These are phyloP conservation scores for Porphyrio hochstetteri DNA, from an alignment of 2,113 vertebrate genomes.

Conservation along the genomic window DNA sequence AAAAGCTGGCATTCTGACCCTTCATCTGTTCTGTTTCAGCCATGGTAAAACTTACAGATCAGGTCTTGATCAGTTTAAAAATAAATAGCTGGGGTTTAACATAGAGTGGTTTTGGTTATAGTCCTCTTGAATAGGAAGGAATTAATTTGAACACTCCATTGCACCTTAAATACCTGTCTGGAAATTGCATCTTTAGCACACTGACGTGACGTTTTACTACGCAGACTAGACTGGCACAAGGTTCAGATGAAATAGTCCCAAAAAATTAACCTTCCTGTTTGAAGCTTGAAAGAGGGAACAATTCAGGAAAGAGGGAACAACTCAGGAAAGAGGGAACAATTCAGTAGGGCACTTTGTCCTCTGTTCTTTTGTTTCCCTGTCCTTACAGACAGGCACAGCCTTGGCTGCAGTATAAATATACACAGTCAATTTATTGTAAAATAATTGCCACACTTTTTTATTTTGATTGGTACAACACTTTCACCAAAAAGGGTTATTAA, in stretches of 20 bases:
- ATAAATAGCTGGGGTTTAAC: neutral
- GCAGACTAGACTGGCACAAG: neutral
- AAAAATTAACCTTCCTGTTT: neutral
- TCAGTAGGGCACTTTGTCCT: neutral
- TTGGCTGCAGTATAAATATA: conserved; percentile 7
- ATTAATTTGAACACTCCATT: neutral
- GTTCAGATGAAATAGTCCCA: neutral
- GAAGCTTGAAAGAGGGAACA: neutral
- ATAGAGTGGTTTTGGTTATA: neutral
- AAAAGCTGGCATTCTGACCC: neutral
- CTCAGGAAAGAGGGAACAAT: neutral
- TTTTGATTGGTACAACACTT: neutral
- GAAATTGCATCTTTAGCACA: neutral
- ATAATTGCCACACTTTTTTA: neutral
- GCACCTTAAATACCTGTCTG: neutral
- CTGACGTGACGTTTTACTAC: neutral
- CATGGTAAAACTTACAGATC: neutral
- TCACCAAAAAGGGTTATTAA: neutral
- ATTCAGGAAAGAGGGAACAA: neutral
- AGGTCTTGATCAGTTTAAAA: neutral
- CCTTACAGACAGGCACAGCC: neutral
- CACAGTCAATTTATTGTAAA: conserved; percentile 32
- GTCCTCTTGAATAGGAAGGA: neutral
- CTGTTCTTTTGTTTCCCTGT: neutral
- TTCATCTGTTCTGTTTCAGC: neutral